phyloP scores from a whole-genome alignment of 2,888 invertebrate genomes.

The Acleris laterana region DNA sequence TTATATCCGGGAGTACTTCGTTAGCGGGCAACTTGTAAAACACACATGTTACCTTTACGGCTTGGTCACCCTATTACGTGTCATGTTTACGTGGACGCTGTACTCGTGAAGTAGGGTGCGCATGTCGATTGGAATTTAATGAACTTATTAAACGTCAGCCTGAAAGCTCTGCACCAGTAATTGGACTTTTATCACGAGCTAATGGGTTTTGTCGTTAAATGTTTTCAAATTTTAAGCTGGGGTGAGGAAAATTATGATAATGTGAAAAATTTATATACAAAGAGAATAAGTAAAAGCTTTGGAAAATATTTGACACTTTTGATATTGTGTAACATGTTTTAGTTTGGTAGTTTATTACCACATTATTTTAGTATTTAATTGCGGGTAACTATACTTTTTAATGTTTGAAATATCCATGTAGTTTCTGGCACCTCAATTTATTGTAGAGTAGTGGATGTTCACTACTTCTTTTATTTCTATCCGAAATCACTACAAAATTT shows the following conservation, averaged over 20 bases:
- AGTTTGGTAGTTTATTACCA: too few relatives aligned
- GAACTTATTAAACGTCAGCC: conserved; percentile 23
- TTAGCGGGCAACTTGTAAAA: conserved; percentile 32
- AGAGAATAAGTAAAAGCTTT: background rate
- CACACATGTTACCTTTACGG: conserved; percentile 25
- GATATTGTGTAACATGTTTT: background rate
- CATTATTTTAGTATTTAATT: too few relatives aligned
- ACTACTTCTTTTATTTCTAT: too few relatives aligned
- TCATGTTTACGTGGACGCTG: conserved; percentile 8
- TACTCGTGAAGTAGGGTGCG: conserved; percentile 20
- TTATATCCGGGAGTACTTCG: conserved; percentile 15
- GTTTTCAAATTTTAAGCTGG: conserved; percentile 6
- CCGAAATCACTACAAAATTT: too few relatives aligned
- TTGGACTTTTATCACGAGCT: conserved; percentile 13
- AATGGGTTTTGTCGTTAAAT: conserved; percentile 21
- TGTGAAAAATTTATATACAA: background rate
- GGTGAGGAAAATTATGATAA: background rate
- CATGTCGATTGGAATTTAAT: conserved; percentile 8
- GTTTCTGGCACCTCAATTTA: too few relatives aligned
- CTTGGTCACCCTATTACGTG: conserved; percentile 33
- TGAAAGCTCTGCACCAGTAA: conserved; percentile 16
- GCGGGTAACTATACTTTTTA: too few relatives aligned
- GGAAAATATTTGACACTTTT: background rate
- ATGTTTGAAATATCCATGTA: too few relatives aligned
- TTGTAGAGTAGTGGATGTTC: too few relatives aligned